Evolutionary conservation across 1,140 invertebrate species (phyloP).

Genomic region (Coptotermes formosanus): DNA sequence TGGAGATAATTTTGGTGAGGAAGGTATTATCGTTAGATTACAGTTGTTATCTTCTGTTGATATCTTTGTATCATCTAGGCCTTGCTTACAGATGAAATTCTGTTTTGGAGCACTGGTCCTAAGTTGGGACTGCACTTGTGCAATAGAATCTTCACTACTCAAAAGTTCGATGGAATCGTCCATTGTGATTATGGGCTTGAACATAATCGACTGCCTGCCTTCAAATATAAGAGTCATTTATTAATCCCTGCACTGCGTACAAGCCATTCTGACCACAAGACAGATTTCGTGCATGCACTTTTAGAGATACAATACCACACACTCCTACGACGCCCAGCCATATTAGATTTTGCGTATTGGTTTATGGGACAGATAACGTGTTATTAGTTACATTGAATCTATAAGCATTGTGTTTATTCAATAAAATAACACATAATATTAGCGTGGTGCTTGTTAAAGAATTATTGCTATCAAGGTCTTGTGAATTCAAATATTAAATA

Average conservation of each 20-base stretch:
- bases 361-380: background rate
- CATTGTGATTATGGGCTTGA: background rate
- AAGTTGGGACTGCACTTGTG: conserved; percentile 21
- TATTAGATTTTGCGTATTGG: conserved; percentile 26
- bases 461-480: background rate
- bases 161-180: conserved; percentile 25
- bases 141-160: conserved; percentile 28
- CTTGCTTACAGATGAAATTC: conserved; percentile 21
- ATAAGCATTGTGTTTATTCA: background rate
- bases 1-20: background rate
- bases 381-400: background rate
- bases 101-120: conserved; percentile 10
- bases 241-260: background rate
- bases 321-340: conserved; percentile 12
- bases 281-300: background rate
- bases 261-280: background rate
- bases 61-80: conserved; percentile 20
- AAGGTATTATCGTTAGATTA: conserved; percentile 24
- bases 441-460: background rate
- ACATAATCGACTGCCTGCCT: background rate
- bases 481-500: background rate
- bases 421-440: background rate
- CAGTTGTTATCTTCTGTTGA: conserved; percentile 24
- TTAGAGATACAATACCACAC: background rate
- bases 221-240: conserved; percentile 2